phyloP scores from a whole-genome alignment of 2,797 vertebrate genomes.

The Pangasius macronema region DNA sequence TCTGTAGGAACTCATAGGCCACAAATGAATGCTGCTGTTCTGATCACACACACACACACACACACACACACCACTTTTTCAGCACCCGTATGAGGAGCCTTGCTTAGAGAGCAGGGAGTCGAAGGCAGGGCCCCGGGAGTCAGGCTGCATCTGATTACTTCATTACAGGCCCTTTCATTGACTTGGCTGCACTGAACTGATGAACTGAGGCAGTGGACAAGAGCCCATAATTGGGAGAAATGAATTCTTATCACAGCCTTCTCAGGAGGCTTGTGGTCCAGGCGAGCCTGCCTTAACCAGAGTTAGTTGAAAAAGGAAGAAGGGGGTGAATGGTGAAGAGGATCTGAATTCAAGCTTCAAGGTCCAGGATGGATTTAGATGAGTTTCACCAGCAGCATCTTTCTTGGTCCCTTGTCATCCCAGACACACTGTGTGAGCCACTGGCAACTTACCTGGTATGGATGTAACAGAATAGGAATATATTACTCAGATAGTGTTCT shows the following conservation, averaged over 20 bases:
- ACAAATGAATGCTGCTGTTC: conserved; percentile 71
- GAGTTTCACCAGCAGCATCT: conserved; percentile 15
- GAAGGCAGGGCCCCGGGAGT: conserved; percentile 71
- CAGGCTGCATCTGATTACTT: conserved; percentile 85
- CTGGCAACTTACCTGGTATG: background rate
- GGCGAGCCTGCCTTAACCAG: conserved; percentile 55
- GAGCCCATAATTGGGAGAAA: conserved; percentile 89
- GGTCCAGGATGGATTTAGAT: conserved; percentile 29
- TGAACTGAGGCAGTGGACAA: conserved; percentile 91
- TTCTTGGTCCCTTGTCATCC: conserved; percentile 9
- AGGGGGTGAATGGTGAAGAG: conserved; percentile 45
- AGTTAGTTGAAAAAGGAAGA: conserved; percentile 31
- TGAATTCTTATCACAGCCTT: conserved; percentile 90
- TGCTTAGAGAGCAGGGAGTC: conserved; percentile 68
- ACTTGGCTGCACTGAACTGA: conserved; percentile 84
- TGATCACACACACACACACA: conserved; percentile 53
- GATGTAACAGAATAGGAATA: background rate
- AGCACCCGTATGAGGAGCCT: conserved; percentile 59
- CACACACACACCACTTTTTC: conserved; percentile 48
- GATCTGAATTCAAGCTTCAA: conserved; percentile 38
- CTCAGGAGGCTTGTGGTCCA: conserved; percentile 76
- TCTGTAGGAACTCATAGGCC: conserved; percentile 68
- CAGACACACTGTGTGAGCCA: background rate
- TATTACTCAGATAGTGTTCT: background rate
- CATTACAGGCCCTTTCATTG: conserved; percentile 89